Base-by-base conservation (phyloP, 2,888 invertebrate species). In the Buathra laborator region DNA sequence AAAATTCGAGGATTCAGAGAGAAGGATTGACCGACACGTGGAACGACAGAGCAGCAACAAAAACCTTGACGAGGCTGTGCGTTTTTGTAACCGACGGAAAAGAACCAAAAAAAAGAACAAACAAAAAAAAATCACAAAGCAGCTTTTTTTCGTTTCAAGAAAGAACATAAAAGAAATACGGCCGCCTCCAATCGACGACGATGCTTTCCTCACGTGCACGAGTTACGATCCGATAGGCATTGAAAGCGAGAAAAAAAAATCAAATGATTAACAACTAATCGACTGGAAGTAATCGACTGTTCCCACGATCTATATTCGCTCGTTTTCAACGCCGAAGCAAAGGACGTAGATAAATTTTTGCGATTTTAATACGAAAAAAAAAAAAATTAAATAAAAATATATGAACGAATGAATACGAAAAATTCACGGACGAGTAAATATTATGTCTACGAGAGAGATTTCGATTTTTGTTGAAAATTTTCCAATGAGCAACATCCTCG, bases 21-120 rank as follows among this genome's bases (percentile, higher is more conserved):
- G 44, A 78, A 53, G 51, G 66, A 48, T 16, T 78, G 67, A 78
- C 56, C 72, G 81, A 67, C 77, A 74, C 84, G 84, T 72, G 71
- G 43, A 71, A 53, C 43, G 48, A 77, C 59, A 71, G 53, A 74
- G 48, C 72, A 66, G 78, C 64, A 67, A 56, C 37, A 75, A 71
- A 68, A 14, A 59, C 66, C 71, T 64, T 37, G 62, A 71, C 32
- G 74, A 12, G 72, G 68, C 72, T 51, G 62, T 68, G 24, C 24
- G 44, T 37, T 29, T 67, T 71, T 71, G 75, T 32, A 24, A 24
- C 5, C 12, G 66, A 10, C 14, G 46, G 59, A 44, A 46, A 62
- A 43, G 46, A 78, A 59, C 72, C 19, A n/a, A 70, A 66, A 71
- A 24, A 46, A 59, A 51, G 64, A 44, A 64, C 0, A 43, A 68